These are phyloP conservation scores for Cecidostiba fungosa DNA, from an alignment of 2,888 invertebrate species.

Conservation along the genomic window DNA sequence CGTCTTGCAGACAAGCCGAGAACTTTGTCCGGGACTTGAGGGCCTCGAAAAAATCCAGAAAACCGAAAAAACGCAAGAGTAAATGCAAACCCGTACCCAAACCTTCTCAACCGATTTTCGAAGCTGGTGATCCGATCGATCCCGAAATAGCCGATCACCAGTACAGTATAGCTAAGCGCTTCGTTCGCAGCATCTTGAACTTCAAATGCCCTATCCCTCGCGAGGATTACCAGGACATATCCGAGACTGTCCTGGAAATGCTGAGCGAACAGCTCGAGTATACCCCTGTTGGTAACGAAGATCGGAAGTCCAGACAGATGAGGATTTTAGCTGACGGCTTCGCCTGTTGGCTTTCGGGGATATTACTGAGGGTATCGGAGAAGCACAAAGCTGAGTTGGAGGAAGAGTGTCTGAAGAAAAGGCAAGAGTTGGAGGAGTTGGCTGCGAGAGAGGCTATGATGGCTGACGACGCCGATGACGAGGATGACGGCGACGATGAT, in stretches of 20 bases:
- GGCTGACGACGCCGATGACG: slow-evolving; percentile 60
- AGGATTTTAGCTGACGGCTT: slow-evolving; percentile 73
- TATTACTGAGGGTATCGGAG: slow-evolving; percentile 72
- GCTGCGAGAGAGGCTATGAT: slow-evolving; percentile 7
- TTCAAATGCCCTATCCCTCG: slow-evolving; percentile 70
- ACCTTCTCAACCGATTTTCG: neutral
- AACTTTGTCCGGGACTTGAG: slow-evolving; percentile 65
- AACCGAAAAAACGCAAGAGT: slow-evolving; percentile 36
- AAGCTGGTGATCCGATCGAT: slow-evolving; percentile 64
- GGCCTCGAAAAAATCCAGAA: slow-evolving; percentile 47
- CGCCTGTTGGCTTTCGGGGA: slow-evolving; percentile 75
- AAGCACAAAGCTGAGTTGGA: slow-evolving; percentile 66
- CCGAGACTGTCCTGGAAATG: slow-evolving; percentile 71
- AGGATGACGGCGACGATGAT: slow-evolving; percentile 3
- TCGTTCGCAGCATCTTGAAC: slow-evolving; percentile 73
- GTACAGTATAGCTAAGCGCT: slow-evolving; percentile 74
- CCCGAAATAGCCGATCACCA: slow-evolving; percentile 72
- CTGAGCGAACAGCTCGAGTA: slow-evolving; percentile 69
- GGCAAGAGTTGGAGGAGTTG: slow-evolving; percentile 62
- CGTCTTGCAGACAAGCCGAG: slow-evolving; percentile 72
- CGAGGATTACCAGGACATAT: slow-evolving; percentile 74
- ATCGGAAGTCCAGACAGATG: slow-evolving; percentile 75
- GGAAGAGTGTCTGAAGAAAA: slow-evolving; percentile 63
- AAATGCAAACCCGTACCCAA: neutral
- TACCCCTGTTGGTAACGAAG: slow-evolving; percentile 67